Evolutionary conservation across 2,888 invertebrate species (phyloP).

Genomic region (Ischnura elegans): DNA sequence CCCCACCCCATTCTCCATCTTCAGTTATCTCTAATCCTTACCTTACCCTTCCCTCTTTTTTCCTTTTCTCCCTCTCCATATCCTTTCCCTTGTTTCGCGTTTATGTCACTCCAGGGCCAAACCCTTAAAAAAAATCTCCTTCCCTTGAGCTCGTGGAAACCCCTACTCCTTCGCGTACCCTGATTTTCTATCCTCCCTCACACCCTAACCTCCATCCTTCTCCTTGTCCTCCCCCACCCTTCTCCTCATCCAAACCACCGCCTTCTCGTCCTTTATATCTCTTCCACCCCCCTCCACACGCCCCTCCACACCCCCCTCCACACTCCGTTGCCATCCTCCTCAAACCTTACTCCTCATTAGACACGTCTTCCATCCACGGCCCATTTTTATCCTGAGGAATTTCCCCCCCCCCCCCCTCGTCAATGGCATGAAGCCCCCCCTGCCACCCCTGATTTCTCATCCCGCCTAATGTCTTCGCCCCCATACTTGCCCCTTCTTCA

Average conservation of each 20-base stretch:
- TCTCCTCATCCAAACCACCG: no score
- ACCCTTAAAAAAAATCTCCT: not conserved
- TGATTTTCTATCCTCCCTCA: not conserved
- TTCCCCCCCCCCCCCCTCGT: not conserved
- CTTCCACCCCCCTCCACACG: no score
- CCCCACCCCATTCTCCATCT: not conserved
- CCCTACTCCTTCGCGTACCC: not conserved
- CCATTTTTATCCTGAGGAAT: slow-evolving; percentile 64
- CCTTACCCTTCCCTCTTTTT: slow-evolving; percentile 9
- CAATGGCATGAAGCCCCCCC: slow-evolving; percentile 62
- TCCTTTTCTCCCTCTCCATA: not conserved
- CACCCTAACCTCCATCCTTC: not conserved
- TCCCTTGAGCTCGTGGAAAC: not conserved
- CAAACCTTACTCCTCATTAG: slow-evolving; percentile 63
- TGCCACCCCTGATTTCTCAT: slow-evolving; percentile 67
- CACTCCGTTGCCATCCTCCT: no score
- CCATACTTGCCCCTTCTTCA: not conserved
- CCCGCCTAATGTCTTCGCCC: slow-evolving; percentile 32
- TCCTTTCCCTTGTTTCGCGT: slow-evolving; percentile 28
- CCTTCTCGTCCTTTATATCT: no score
- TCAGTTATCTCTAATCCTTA: slow-evolving; percentile 22
- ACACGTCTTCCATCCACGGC: slow-evolving; percentile 51
- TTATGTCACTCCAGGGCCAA: not conserved
- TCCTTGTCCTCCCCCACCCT: not conserved
- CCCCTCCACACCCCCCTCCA: no score